Conservation (phyloP, 64 coral and sea anemone genomes). For the Cladopsammia gracilis region DNA sequence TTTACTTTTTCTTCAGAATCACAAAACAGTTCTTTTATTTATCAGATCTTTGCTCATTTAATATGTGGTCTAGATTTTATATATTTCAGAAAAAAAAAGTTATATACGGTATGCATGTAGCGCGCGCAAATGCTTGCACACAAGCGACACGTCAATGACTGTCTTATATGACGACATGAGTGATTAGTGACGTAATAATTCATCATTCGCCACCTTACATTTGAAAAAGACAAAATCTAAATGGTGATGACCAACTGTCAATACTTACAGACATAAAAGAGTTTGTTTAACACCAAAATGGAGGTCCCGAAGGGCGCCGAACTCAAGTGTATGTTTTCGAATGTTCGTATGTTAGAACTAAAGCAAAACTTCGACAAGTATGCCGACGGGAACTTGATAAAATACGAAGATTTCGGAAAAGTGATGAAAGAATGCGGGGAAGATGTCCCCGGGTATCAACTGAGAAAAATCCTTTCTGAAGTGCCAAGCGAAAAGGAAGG, state of each 20-base stretch:
- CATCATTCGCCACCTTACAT: not conserved
- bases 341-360: slow-evolving; percentile 79
- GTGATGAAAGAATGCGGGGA: slow-evolving; percentile 97
- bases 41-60: no score
- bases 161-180: slow-evolving; percentile 5
- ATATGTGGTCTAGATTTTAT: no score
- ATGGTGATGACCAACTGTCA: not conserved
- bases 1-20: no score
- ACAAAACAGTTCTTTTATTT: no score
- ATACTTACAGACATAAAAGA: slow-evolving; percentile 42
- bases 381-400: slow-evolving; percentile 62
- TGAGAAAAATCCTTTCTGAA: slow-evolving; percentile 83
- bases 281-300: not conserved
- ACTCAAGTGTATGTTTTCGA: slow-evolving; percentile 86
- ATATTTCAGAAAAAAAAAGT: no score
- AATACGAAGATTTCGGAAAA: slow-evolving; percentile 72
- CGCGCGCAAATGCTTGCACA: no score
- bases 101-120: no score
- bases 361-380: slow-evolving; percentile 88
- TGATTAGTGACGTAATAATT: not conserved
- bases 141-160: not conserved
- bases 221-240: not conserved
- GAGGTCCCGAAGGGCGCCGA: slow-evolving; percentile 21
- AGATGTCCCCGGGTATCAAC: slow-evolving; percentile 79
- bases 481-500: slow-evolving; percentile 71